Percentiles rank a stretch among this genome's conserved stretches.
phyloP scores from a whole-genome alignment of 2,113 vertebrate species.

The Misgurnus anguillicaudatus region DNA sequence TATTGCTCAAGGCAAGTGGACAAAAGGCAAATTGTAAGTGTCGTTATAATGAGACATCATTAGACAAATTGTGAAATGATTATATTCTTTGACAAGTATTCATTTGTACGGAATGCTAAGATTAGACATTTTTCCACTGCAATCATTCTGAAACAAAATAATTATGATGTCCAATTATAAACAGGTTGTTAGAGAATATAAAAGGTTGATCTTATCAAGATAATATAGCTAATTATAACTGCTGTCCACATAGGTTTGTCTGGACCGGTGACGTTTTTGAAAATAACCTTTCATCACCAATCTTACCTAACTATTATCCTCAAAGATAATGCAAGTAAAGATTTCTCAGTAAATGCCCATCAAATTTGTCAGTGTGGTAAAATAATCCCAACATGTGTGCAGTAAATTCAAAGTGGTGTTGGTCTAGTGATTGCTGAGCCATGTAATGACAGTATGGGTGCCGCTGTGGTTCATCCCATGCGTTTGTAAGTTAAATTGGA shows the following conservation, averaged over 20 bases:
- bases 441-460: conserved; percentile 34
- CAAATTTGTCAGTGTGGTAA: conserved; percentile 40
- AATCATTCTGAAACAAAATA: background rate
- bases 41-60: background rate
- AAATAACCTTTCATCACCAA: background rate
- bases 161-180: conserved; percentile 1
- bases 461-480: conserved; percentile 14
- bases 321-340: background rate
- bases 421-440: conserved; percentile 36
- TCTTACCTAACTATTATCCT: background rate
- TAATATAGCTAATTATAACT: conserved; percentile 13
- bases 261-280: too few species aligned
- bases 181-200: background rate
- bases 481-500: background rate
- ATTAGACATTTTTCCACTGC: background rate
- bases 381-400: conserved; percentile 18
- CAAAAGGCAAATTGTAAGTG: background rate
- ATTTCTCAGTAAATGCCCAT: conserved; percentile 1
- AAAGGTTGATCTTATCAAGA: background rate
- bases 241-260: too few species aligned
- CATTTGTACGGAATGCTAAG: background rate
- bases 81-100: background rate
- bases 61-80: background rate
- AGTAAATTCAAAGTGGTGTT: conserved; percentile 33
- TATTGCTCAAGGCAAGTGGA: background rate